Evolutionary conservation across 2,888 invertebrate genomes (phyloP).

Genomic region (Smittia aterrima): DNA sequence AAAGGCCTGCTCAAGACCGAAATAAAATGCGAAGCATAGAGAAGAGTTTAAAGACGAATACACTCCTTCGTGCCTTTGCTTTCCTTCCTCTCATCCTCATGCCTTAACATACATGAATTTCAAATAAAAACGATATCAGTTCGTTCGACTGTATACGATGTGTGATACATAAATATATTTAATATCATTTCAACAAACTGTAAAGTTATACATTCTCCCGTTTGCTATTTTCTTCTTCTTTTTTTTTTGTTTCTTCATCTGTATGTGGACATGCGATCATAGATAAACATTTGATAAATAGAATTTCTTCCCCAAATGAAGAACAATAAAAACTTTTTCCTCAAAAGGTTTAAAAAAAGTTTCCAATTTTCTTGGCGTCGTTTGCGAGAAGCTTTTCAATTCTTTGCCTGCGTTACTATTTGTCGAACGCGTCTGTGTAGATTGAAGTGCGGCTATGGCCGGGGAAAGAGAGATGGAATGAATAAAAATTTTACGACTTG

Average conservation of each 20-base stretch:
- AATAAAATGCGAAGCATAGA: constrained; percentile 25
- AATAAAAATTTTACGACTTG: constrained; percentile 36
- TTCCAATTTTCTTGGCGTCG: constrained; percentile 5
- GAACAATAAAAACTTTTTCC: background rate
- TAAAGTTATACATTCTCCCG: constrained; percentile 24
- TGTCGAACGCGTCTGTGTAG: too few relatives aligned
- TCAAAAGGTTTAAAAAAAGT: background rate
- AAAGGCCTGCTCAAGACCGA: background rate
- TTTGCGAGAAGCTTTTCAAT: background rate
- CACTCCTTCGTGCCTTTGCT: background rate
- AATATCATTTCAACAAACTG: constrained; percentile 40
- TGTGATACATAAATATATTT: constrained; percentile 38
- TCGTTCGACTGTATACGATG: constrained; percentile 36
- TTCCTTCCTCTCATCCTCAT: background rate
- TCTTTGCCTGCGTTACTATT: background rate
- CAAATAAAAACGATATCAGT: constrained; percentile 39
- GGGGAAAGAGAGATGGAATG: too few relatives aligned
- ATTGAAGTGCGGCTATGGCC: too few relatives aligned
- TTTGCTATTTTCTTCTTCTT: background rate
- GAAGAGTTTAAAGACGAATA: constrained; percentile 38
- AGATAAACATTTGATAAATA: constrained; percentile 29
- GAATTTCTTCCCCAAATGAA: constrained; percentile 16
- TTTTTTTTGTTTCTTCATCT: background rate
- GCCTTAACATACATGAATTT: constrained; percentile 34
- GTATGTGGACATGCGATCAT: constrained; percentile 24